Conservation (phyloP, 2,797 vertebrate species). For the Carapus acus region DNA sequence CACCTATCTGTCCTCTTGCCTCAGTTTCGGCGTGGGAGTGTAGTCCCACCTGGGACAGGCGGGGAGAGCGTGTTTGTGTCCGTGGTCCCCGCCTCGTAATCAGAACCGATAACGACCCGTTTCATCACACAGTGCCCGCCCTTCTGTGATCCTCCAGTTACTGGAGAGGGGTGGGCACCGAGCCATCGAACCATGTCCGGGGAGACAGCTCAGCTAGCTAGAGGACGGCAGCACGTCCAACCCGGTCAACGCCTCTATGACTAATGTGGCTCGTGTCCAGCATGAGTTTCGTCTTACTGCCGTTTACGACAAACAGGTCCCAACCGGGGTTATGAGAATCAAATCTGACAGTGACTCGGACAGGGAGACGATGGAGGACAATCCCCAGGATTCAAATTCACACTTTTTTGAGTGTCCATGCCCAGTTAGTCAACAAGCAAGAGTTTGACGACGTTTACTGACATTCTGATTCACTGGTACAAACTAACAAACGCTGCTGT, state of each 20-base stretch:
- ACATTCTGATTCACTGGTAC: too few species aligned
- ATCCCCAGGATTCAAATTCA: conserved; percentile 10
- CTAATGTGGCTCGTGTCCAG: neutral
- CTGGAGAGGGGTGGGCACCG: too few species aligned
- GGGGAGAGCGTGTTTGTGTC: neutral
- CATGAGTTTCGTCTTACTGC: conserved; percentile 2
- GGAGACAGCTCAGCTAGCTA: neutral
- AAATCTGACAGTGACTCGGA: conserved; percentile 1
- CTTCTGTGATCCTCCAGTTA: too few species aligned
- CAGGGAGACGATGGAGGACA: conserved; percentile 4
- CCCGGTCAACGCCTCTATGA: conserved; percentile 24
- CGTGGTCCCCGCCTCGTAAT: neutral
- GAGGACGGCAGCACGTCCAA: conserved; percentile 2
- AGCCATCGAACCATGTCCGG: neutral
- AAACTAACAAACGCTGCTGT: too few species aligned
- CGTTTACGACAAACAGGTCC: conserved; percentile 21
- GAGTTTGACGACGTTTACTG: too few species aligned
- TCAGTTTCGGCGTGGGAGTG: neutral
- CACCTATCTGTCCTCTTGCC: conserved; percentile 11
- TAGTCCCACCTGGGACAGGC: neutral
- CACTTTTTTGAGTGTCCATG: neutral
- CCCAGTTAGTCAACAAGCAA: too few species aligned
- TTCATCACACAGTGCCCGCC: too few species aligned
- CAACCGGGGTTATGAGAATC: conserved; percentile 26
- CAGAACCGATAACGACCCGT: neutral